These are phyloP conservation scores for Drosophila prostipennis DNA, from an alignment of 2,888 invertebrate species.

Conservation along the genomic window DNA sequence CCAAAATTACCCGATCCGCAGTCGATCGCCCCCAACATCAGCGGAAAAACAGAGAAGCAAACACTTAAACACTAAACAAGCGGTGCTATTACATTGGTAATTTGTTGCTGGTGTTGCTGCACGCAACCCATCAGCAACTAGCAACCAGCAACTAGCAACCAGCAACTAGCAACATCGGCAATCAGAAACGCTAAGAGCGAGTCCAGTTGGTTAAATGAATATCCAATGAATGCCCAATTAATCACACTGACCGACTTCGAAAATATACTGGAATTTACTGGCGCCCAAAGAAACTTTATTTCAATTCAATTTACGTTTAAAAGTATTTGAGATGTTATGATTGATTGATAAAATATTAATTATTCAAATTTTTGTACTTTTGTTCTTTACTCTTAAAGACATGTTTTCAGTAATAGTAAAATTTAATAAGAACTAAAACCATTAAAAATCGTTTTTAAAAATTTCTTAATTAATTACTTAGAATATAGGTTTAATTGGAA, in stretches of 20 bases:
- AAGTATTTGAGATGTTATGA: too few species aligned
- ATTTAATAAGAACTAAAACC: too few species aligned
- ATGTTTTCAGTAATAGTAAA: too few species aligned
- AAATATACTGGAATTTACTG: not conserved
- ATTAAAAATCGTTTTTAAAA: too few species aligned
- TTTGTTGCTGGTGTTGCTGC: slow-evolving; percentile 10
- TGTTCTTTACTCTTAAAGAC: too few species aligned
- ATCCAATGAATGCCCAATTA: slow-evolving; percentile 18
- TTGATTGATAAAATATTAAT: too few species aligned
- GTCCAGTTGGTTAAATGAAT: slow-evolving; percentile 19
- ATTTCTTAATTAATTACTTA: too few species aligned
- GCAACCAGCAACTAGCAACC: not conserved
- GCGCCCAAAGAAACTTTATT: too few species aligned
- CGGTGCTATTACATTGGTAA: slow-evolving; percentile 30
- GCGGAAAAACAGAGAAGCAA: too few species aligned
- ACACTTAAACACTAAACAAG: slow-evolving; percentile 10
- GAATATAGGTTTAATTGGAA: too few species aligned
- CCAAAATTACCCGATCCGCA: slow-evolving; percentile 19
- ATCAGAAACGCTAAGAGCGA: slow-evolving; percentile 14
- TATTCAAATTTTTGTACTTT: too few species aligned
- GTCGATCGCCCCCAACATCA: slow-evolving; percentile 17
- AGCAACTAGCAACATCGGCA: slow-evolving; percentile 9
- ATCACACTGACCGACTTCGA: not conserved
- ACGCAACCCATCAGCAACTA: slow-evolving; percentile 8
- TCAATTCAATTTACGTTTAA: too few species aligned